These are phyloP conservation scores for Heliconius hermathena DNA, from an alignment of 1,140 invertebrate genomes.

Conservation along the genomic window DNA sequence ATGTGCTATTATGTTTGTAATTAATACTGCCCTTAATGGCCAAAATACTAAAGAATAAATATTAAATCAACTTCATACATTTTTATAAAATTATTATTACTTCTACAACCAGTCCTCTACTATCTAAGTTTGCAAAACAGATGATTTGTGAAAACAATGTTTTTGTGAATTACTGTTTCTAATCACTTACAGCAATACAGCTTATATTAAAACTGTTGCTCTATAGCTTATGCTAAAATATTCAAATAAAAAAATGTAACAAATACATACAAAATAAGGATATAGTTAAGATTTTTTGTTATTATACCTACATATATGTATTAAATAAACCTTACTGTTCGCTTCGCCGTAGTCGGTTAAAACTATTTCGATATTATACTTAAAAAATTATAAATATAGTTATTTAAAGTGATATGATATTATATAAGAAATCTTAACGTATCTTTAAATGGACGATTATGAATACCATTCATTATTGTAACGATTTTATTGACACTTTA, in stretches of 20 bases:
- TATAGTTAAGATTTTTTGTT: slow-evolving; percentile 30
- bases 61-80: background rate
- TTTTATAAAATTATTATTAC: slow-evolving; percentile 21
- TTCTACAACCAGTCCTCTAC: slow-evolving; percentile 33
- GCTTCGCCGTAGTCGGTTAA: background rate
- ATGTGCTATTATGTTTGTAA: too few species aligned
- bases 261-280: background rate
- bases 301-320: background rate
- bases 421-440: slow-evolving; percentile 22
- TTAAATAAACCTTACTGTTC: too few species aligned
- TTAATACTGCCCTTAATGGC: too few species aligned
- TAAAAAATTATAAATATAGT: background rate
- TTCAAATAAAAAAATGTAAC: slow-evolving; percentile 12
- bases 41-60: too few species aligned
- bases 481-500: background rate
- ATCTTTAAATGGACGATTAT: slow-evolving; percentile 19
- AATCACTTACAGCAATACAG: slow-evolving; percentile 38
- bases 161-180: slow-evolving; percentile 45
- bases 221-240: slow-evolving; percentile 31
- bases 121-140: slow-evolving; percentile 36
- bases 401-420: slow-evolving; percentile 3
- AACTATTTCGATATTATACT: background rate
- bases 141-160: slow-evolving; percentile 35
- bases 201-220: slow-evolving; percentile 41
- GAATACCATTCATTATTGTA: background rate